Base-by-base conservation (phyloP, 2,113 vertebrate species). In the Nyctibius bracteatus region DNA sequence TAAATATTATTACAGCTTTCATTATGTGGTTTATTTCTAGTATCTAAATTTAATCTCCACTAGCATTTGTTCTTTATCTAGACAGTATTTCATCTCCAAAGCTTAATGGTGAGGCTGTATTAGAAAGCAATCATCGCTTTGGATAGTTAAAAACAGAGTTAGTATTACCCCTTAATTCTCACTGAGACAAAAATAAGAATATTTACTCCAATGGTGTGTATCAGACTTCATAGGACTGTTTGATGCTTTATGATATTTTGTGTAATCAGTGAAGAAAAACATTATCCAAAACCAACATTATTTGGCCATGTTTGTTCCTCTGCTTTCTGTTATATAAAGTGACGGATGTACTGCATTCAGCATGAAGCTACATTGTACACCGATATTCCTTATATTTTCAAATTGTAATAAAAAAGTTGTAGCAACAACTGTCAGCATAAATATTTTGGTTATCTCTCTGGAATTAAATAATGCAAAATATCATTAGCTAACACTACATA, bases 151-250 rank as follows among this genome's bases (percentile, higher is more conserved):
- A 80, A 82, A 43, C 4, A 41, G 12, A 89, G 20, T 46, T 77
- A 52, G 3, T 52, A 43, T 84, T 71, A 54, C 3, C 30, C 6
- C 9, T 31, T 54, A 18, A 54, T 84, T 58, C n/a, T 81, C 18
- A 47, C 6, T 72, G 27, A 84, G 31, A 49, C 13, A 54, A 67
- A 90, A 62, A 62, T n/a, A 58, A 81, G 72, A 90, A 43, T 44
- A 10, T 1, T 2, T 51, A 66, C 2, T 6, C 6, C 4, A 33
- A 25, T 62, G 21, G 10, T 31, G 2, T 12, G 14, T 54, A 65
- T 39, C 11, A 73, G n/a, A 79, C 12, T 31, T 55, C 13, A 46
- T 14, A 49, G 18, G 9, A 51, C 10, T 39, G 7, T 20, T 24
- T 70, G 28, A 65, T 57, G 8, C 4, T 39, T 78, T 46, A 43